Conservation (phyloP, 2,888 invertebrate species). For the Eueremaeus valkanovi region DNA sequence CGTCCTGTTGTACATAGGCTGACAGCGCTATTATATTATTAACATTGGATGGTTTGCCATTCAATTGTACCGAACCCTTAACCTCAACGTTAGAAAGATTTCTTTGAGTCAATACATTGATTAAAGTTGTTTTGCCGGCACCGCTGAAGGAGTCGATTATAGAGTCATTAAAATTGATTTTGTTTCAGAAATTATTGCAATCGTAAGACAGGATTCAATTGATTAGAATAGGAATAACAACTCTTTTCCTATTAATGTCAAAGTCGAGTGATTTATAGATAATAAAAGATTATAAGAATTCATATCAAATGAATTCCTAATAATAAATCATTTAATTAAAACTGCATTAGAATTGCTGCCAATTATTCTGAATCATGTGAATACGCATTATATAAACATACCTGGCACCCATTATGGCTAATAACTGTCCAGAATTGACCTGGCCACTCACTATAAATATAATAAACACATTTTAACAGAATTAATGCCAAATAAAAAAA, state of each 20-base stretch:
- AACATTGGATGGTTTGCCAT: constrained; percentile 67
- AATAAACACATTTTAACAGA: too few species aligned
- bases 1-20: constrained; percentile 91
- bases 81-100: constrained; percentile 58
- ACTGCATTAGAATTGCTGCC: background rate
- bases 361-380: too few species aligned
- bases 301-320: background rate
- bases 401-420: constrained; percentile 71
- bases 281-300: too few species aligned
- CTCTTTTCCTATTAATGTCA: too few species aligned
- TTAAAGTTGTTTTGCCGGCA: constrained; percentile 81
- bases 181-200: too few species aligned
- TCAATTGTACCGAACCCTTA: constrained; percentile 56
- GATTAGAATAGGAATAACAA: too few species aligned
- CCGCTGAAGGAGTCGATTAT: constrained; percentile 56
- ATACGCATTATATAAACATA: background rate
- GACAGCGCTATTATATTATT: constrained; percentile 70
- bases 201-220: too few species aligned
- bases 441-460: constrained; percentile 68
- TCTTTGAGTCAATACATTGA: constrained; percentile 77
- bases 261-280: too few species aligned
- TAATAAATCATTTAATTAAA: background rate
- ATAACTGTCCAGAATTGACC: constrained; percentile 76
- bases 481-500: too few species aligned
- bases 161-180: too few species aligned